phyloP scores from a whole-genome alignment of 2,113 vertebrate genomes.

The Microtus oregoni region DNA sequence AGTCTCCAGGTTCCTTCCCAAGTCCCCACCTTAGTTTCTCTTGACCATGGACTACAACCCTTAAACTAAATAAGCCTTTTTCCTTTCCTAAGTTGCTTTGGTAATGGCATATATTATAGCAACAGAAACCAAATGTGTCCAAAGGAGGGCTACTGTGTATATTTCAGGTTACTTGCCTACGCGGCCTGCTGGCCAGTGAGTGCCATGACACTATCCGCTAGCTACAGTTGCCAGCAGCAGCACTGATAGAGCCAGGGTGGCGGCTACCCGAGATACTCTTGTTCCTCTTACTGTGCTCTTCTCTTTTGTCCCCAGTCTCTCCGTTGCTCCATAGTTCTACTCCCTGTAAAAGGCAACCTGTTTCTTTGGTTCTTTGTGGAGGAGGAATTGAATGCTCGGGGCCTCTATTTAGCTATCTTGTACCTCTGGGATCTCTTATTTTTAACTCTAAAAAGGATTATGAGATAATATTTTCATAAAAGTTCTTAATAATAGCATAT shows the following conservation, averaged over 20 bases:
- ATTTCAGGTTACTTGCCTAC: background rate
- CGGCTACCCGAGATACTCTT: background rate
- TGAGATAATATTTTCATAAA: constrained; percentile 37
- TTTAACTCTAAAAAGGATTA: constrained; percentile 49
- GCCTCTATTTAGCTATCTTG: background rate
- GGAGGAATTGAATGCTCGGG: background rate
- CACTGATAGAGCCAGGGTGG: background rate
- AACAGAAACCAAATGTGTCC: background rate
- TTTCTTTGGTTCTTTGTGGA: background rate
- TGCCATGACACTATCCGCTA: background rate
- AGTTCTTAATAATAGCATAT: background rate
- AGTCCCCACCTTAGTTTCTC: background rate
- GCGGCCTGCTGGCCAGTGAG: background rate
- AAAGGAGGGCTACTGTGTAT: background rate
- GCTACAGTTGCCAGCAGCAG: background rate
- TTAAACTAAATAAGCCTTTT: background rate
- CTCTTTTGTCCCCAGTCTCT: background rate
- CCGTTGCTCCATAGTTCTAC: background rate
- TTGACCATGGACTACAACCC: background rate
- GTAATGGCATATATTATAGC: background rate
- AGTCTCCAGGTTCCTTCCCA: background rate
- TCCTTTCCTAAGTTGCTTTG: background rate
- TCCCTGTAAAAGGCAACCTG: background rate
- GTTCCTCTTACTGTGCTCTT: background rate
- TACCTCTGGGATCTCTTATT: background rate